These are phyloP conservation scores for Drosophila anceps DNA, from an alignment of 2,888 invertebrate species.

Conservation along the genomic window DNA sequence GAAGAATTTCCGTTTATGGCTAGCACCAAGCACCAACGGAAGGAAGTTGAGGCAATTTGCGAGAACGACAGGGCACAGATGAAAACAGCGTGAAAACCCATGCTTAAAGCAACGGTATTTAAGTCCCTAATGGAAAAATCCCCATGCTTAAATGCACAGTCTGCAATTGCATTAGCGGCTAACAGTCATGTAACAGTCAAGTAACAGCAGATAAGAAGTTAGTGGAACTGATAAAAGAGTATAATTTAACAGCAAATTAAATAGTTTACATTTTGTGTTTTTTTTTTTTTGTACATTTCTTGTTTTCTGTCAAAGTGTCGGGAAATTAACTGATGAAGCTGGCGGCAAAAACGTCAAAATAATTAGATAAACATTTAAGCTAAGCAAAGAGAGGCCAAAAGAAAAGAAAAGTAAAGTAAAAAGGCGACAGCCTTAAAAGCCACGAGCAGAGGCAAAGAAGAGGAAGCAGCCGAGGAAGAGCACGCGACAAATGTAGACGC, in stretches of 20 bases:
- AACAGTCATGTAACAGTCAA: constrained; percentile 9
- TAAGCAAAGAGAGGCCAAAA: constrained; percentile 38
- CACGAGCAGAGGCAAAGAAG: constrained; percentile 21
- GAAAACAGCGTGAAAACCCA: constrained; percentile 5
- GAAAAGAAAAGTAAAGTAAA: constrained; percentile 55
- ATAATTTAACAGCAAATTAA: constrained; percentile 45
- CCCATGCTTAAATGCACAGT: neutral
- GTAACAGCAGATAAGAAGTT: constrained; percentile 29
- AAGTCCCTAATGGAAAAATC: neutral
- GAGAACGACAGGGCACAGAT: constrained; percentile 25
- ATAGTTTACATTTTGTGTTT: no score
- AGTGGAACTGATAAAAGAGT: constrained; percentile 31
- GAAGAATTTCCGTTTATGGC: constrained; percentile 54
- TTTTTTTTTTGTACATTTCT: constrained; percentile 20
- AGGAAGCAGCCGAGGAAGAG: constrained; percentile 6
- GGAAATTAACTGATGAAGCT: constrained; percentile 39
- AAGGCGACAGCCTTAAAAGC: constrained; percentile 34
- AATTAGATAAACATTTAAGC: constrained; percentile 81
- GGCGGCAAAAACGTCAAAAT: constrained; percentile 70
- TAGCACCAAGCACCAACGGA: constrained; percentile 42
- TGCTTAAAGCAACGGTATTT: neutral
- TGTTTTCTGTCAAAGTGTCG: constrained; percentile 40
- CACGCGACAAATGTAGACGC: constrained; percentile 66
- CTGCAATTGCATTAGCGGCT: constrained; percentile 1
- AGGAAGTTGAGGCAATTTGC: constrained; percentile 49